Evolutionary conservation across 2,888 invertebrate species (phyloP), one percentile per base, ranked within the genome.

Genomic region (Zele albiditarsus): DNA sequence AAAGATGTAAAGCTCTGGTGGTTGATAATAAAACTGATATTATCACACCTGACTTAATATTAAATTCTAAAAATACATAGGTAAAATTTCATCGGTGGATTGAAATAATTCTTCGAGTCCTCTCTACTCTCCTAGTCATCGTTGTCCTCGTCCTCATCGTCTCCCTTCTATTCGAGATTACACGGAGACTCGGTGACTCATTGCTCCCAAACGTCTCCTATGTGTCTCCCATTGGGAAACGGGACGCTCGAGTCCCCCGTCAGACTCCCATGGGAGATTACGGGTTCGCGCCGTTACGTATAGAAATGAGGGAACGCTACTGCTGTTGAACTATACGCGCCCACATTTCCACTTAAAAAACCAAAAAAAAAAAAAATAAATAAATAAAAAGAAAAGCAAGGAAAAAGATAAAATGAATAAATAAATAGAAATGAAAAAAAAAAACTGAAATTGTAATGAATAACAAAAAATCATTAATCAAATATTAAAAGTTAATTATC

Each of bases 181-280:
- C 75, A 75, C 60, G 75, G 75, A 75, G 75, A 75, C 75, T 75
- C 75, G 60, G 75, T 75, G 75, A 75, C 75, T 75, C 75, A 75
- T 75, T 75, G 75, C 75, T 75, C 75, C 75, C 75, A 75, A 75
- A 75, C 67, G 75, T 75, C 75, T 75, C 75, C 75, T 75, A 71
- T 75, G 75, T 75, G 75, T 75, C 66, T 75, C 75, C 75, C 75
- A 71, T 65, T 75, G 75, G 75, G 75, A 75, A 60, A 67, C 71
- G 75, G 75, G 75, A 71, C 75, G 75, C 63, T 75, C 71, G 75
- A 75, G 74, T 75, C 75, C 71, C 75, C 49, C 67, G 75, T 46
- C 71, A 75, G 75, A 75, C 75, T 75, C 75, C 75, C 75, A 58
- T 20, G 75, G 75, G 75, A 75, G 75, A 75, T 75, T 75, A 75